phyloP scores from a whole-genome alignment of 2,797 vertebrate species.

The Lemur catta region DNA sequence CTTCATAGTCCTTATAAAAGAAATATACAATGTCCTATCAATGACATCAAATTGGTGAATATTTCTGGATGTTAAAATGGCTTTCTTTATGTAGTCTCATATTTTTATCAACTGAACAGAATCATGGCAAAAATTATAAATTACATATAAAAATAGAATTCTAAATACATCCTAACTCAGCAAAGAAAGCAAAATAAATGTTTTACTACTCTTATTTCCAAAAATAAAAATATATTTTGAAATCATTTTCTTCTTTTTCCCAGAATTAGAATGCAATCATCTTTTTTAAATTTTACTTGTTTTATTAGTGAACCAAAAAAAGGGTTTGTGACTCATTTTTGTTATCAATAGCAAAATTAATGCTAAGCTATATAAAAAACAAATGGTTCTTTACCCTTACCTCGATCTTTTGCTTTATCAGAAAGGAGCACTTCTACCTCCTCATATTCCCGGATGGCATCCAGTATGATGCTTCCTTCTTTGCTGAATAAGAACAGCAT shows the following conservation, averaged over 20 bases:
- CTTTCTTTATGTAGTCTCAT: background rate
- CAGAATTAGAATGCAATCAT: background rate
- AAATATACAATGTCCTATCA: background rate
- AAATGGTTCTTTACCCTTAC: conserved; percentile 81
- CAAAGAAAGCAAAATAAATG: conserved; percentile 21
- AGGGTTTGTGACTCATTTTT: background rate
- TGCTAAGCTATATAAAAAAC: background rate
- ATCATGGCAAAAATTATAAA: background rate
- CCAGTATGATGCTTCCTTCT: conserved; percentile 96
- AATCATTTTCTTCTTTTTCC: background rate
- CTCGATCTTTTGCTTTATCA: conserved; percentile 97
- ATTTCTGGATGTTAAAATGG: background rate
- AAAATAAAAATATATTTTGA: conserved; percentile 34
- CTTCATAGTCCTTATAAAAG: background rate
- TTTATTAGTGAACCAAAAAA: conserved; percentile 7
- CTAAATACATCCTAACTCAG: background rate
- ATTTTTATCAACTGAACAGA: background rate
- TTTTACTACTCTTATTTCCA: conserved; percentile 18
- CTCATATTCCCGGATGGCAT: conserved; percentile 93
- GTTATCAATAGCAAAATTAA: background rate
- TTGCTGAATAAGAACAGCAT: conserved; percentile 99
- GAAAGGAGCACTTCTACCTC: conserved; percentile 97
- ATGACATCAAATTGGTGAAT: background rate
- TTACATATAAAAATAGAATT: background rate
- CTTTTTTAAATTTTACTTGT: conserved; percentile 31